Evolutionary conservation across 2,888 invertebrate species (phyloP), one percentile per base, ranked within the genome.

Genomic region (Ernsta delagoae): DNA sequence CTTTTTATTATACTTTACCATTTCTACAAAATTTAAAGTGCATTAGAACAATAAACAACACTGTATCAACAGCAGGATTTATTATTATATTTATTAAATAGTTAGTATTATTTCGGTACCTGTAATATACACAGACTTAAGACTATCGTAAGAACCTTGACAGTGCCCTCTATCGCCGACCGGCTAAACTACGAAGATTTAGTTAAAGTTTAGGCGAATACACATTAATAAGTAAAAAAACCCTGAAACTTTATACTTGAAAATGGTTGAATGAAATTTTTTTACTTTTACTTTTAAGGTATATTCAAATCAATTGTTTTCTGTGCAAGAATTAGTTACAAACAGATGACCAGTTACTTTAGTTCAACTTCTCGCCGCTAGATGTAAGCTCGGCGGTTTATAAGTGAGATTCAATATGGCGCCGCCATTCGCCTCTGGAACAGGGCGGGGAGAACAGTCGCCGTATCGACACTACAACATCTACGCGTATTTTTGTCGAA

Each of bases 401-500:
- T 83, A 78, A 81, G 83, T 77, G 83, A 85, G 88, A 90, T 87
- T 85, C 92, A 93, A 93, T 89, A 92, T 93, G 92, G 92, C 92
- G 90, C 82, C 88, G 79, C 87, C 93, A 93, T 89, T 93, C 93
- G 91, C 86, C 88, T 89, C 87, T 87, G 85, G 89, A 89, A 87
- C 90, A 90, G 93, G 93, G 93, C 93, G 92, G 93, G 93, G 93
- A 92, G 91, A 83, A 86, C 93, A 93, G 93, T 92, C 83, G 85
- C 83, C 82, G 86, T 87, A 88, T 87, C 87, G 92, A 89, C 92
- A 83, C 82, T 89, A 89, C 87, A 82, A 88, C 88, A 90, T 86
- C 86, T 89, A 89, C 92, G 88, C 90, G 92, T 90, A 90, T 91
- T 90, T 91, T 89, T 84, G 88, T 85, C 86, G 89, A 89, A 90